Percentiles rank a stretch among this genome's conserved stretches.
These are phyloP conservation scores for Gadopsis bispinosus DNA, from an alignment of 2,797 vertebrate genomes.

Conservation along the genomic window DNA sequence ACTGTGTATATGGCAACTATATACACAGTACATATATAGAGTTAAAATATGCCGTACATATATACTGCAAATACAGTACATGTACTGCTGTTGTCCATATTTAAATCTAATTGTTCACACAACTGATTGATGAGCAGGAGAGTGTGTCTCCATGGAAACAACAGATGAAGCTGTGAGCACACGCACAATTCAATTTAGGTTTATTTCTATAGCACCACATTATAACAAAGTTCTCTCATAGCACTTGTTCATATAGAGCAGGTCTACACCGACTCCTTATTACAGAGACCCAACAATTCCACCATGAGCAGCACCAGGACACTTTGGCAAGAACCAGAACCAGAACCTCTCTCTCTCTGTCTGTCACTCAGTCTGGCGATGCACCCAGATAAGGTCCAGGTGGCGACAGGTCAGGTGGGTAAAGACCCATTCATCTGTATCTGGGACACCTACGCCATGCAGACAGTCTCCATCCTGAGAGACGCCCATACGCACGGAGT, in stretches of 20 bases:
- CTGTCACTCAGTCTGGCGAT: slow-evolving; percentile 88
- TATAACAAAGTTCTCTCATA: too few species aligned
- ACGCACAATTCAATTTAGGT: too few species aligned
- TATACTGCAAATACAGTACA: too few species aligned
- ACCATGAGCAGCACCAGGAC: too few species aligned
- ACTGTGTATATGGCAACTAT: too few species aligned
- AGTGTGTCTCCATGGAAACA: slow-evolving; percentile 3
- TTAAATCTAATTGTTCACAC: neutral
- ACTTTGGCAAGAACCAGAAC: too few species aligned
- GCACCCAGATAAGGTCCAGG: slow-evolving; percentile 93
- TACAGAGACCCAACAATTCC: too few species aligned
- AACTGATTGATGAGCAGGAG: neutral
- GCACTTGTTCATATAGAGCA: too few species aligned
- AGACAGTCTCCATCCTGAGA: slow-evolving; percentile 94
- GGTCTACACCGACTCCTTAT: too few species aligned
- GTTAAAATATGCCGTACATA: too few species aligned
- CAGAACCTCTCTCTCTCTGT: accelerated
- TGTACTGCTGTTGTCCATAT: neutral
- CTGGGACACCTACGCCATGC: slow-evolving; percentile 93
- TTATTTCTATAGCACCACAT: too few species aligned
- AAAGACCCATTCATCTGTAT: slow-evolving; percentile 95
- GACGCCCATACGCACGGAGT: slow-evolving; percentile 95
- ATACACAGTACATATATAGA: neutral
- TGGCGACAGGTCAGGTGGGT: slow-evolving; percentile 97
- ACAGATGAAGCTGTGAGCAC: neutral